Evolutionary conservation across 2,797 vertebrate species (phyloP), one percentile per base, ranked within the genome.

Genomic region (Premnoplex brunnescens): DNA sequence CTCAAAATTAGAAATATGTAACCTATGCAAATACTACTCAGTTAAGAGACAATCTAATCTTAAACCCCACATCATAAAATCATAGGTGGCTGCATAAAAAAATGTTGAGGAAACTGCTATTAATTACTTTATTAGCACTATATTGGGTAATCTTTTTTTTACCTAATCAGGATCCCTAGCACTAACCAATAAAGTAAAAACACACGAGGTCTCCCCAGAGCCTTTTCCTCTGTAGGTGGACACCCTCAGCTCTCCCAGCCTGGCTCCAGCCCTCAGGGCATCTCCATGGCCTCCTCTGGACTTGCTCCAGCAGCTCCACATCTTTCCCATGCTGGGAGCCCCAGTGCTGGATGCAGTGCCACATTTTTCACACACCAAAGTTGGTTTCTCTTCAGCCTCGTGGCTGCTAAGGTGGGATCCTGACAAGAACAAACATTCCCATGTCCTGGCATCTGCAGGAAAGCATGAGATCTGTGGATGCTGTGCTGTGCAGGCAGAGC

Each of bases 351-450:
- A 22, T 22, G 9, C n/a, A 13, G 48, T 19, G 30, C 58, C 26
- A 12, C 48, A 6, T 41, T 46, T 72, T 58, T 37, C 39, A 15
- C 4, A 3, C 27, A 12, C 15, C 46, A 5, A 2, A 26, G 9
- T 2, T 16, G 44, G 6, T 79, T 76, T 71, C 18, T 23, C 15
- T 20, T 44, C 3, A 5, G 6, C 39, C 15, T 34, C 9, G 0
- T 1, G 2, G 26, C 23, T 0, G 0, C 51, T 3, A 2, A 52
- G 41, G 7, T 0, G 3, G 19, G 7, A 68, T 36, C 27, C 6
- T 2, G 1, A 32, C 23, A 37, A 39, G 48, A 52, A 6, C 9
- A 12, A 52, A 18, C 36, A 0, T 30, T 36, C 13, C 23, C 0
- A 0, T 24, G 17, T 4, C 0, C 0, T 24, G 32, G 18, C 20